These are phyloP conservation scores for Oxyteleia sp. DNA, from an alignment of 2,888 invertebrate species.

Conservation along the genomic window DNA sequence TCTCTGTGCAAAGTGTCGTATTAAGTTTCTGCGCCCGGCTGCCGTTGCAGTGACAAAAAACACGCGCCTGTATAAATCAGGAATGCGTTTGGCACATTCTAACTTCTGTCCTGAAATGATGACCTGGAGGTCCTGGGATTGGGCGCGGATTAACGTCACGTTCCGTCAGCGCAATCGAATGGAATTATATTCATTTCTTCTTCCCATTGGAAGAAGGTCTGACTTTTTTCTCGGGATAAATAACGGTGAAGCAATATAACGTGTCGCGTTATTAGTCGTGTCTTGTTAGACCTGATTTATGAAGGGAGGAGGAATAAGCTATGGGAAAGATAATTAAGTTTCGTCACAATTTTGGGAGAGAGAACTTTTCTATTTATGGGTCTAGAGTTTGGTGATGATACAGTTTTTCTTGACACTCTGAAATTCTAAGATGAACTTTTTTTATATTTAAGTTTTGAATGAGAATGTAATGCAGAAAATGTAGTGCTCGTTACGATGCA, in stretches of 20 bases:
- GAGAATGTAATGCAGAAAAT: no score
- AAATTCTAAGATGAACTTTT: no score
- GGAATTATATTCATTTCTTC: constrained; percentile 56
- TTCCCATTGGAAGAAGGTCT: constrained; percentile 14
- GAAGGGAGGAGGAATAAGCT: constrained; percentile 29
- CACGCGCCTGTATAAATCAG: constrained; percentile 42
- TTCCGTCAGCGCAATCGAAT: constrained; percentile 33
- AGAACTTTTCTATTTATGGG: no score
- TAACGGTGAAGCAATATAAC: constrained; percentile 48
- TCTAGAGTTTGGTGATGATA: no score
- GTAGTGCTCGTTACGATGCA: no score
- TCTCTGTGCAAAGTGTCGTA: constrained; percentile 73
- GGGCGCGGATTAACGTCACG: constrained; percentile 63
- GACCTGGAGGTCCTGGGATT: constrained; percentile 17
- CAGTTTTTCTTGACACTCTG: no score
- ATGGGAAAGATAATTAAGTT: constrained; percentile 38
- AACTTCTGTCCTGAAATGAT: constrained; percentile 65
- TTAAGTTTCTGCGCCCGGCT: constrained; percentile 69
- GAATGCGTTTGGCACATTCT: constrained; percentile 64
- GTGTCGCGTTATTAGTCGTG: constrained; percentile 37
- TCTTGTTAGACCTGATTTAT: constrained; percentile 59
- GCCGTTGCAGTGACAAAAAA: constrained; percentile 57
- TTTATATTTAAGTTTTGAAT: no score
- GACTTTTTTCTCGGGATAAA: constrained; percentile 26
- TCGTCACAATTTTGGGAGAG: constrained; percentile 7